Conservation (phyloP, 2,888 invertebrate species). For the Heteromurus nitidus region DNA sequence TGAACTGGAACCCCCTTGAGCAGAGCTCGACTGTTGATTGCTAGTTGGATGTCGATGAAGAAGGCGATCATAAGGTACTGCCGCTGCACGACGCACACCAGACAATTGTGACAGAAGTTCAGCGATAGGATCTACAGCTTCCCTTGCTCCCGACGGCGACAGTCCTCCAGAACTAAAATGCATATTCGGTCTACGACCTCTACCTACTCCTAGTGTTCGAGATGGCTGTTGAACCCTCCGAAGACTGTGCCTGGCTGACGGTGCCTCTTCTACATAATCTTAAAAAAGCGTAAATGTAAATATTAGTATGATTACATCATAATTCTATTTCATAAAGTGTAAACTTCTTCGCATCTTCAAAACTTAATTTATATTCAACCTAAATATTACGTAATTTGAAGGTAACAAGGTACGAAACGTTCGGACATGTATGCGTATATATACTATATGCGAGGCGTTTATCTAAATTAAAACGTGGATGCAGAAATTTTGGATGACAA, state of each 20-base stretch:
- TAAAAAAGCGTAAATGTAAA: constrained; percentile 10
- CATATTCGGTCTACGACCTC: constrained; percentile 93
- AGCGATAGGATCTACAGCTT: constrained; percentile 96
- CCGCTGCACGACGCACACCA: constrained; percentile 86
- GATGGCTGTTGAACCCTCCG: constrained; percentile 86
- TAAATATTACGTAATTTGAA: no score
- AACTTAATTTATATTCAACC: no score
- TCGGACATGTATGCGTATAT: no score
- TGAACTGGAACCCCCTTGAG: constrained; percentile 77
- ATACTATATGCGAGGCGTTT: no score
- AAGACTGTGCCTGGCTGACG: constrained; percentile 82
- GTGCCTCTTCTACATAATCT: constrained; percentile 84
- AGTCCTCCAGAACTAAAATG: constrained; percentile 84
- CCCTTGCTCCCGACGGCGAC: constrained; percentile 79
- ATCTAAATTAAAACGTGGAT: no score
- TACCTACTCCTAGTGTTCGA: constrained; percentile 82
- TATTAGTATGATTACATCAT: no score
- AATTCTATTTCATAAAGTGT: no score
- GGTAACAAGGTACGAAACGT: no score
- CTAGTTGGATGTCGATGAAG: constrained; percentile 72
- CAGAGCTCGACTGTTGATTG: constrained; percentile 69
- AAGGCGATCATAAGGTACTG: constrained; percentile 76
- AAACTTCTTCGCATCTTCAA: no score
- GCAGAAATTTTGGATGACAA: no score
- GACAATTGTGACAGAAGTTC: constrained; percentile 96